These are phyloP conservation scores for Lates calcarifer DNA, from an alignment of 2,113 vertebrate species.

Conservation along the genomic window DNA sequence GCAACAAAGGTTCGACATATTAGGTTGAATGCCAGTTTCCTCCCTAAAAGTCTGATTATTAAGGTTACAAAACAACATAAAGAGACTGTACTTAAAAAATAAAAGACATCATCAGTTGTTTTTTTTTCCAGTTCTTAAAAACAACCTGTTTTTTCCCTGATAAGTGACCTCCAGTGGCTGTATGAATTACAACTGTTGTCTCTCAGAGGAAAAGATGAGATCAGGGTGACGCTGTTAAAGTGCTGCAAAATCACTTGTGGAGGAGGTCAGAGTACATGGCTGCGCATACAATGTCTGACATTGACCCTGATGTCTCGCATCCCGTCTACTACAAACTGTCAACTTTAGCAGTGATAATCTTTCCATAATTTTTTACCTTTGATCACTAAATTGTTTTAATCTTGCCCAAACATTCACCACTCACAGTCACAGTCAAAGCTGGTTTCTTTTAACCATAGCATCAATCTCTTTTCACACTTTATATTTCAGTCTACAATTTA, in stretches of 20 bases:
- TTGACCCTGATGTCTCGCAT: neutral
- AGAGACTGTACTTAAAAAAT: too few species aligned
- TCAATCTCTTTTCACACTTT: neutral
- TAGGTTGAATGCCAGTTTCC: conserved; percentile 17
- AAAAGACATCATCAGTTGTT: too few species aligned
- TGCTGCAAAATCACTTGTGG: neutral
- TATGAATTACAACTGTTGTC: neutral
- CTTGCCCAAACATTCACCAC: too few species aligned
- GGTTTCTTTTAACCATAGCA: neutral
- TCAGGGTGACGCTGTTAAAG: neutral
- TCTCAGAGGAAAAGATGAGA: neutral
- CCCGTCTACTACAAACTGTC: too few species aligned
- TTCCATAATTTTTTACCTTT: too few species aligned
- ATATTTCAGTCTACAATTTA: neutral
- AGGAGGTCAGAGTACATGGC: neutral
- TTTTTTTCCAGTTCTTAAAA: too few species aligned
- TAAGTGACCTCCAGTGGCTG: neutral
- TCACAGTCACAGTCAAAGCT: too few species aligned
- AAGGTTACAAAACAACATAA: neutral
- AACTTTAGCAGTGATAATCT: too few species aligned
- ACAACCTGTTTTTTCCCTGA: neutral
- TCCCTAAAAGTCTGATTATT: neutral
- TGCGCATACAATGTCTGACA: neutral
- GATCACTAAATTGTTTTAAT: too few species aligned
- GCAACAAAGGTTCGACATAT: neutral